Base-by-base conservation (phyloP, 1,140 invertebrate genomes). In the Neotoxoptera formosana region DNA sequence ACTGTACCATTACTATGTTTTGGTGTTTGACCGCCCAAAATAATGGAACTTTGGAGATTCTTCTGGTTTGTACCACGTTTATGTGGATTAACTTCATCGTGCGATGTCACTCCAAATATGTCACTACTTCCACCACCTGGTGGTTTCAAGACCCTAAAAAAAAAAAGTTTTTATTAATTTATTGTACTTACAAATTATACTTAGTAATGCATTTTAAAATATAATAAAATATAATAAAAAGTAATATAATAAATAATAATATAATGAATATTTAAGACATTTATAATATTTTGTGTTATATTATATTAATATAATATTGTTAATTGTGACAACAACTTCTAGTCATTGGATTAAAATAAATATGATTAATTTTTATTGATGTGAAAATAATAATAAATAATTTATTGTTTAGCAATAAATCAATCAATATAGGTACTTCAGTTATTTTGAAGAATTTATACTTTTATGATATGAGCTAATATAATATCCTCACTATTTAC, bases 51-150 rank as follows among this genome's bases (percentile, higher is more conserved):
- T 93, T 93, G 91, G 7, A 93, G 91, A 51, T 93, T 93, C 81
- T 93, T 93, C 91, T 93, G 91, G 86, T 93, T 93, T 84, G 67
- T 93, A 86, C 91, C 91, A 53, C 91, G 91, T n/a, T 86, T 93
- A 56, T 93, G 91, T 8, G 91, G 91, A 84, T 93, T 93, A 41
- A 93, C 91, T 86, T 93, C 91, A 53, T 92, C 94, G 30, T 41
- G 94, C 20, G 93, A 94, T 25, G 90, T 48, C 2, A 93, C 94
- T 41, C 96, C 96, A 94, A 97, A 97, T 94, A 97, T 96, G 95
- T 97, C 96, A 94, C 96, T 96, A 94, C 96, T 96, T 14, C 96
- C 96, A 94, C 96, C 96, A 91, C 96, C 96, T 88, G 96, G 96
- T n/a, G 96, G 96, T 94, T 96, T 96, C 94, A 97, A 94, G 45